These are phyloP conservation scores for Ormyrus pomaceus DNA, from an alignment of 2,888 invertebrate genomes.

Conservation along the genomic window DNA sequence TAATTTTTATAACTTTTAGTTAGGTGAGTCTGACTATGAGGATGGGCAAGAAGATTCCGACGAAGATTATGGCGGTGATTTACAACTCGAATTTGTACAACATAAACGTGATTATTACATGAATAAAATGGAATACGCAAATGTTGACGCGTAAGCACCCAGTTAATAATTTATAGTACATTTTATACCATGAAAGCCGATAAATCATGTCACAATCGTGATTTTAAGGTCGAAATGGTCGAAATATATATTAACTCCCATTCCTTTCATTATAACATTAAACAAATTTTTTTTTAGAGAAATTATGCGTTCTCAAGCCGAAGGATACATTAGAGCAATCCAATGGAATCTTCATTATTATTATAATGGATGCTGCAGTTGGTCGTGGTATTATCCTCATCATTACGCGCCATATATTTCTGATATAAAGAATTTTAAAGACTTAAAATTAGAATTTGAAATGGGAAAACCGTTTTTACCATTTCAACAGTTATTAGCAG, in stretches of 20 bases:
- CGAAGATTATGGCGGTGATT: constrained; percentile 69
- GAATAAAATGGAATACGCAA: constrained; percentile 88
- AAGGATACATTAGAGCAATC: constrained; percentile 93
- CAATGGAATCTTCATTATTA: constrained; percentile 99
- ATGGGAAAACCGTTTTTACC: constrained; percentile 93
- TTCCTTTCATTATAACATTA: no score
- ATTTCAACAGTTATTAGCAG: constrained; percentile 93
- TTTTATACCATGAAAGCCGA: no score
- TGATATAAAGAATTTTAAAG: constrained; percentile 89
- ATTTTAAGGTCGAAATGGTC: no score
- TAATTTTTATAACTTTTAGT: constrained; percentile 54
- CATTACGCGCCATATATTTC: constrained; percentile 98
- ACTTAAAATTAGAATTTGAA: constrained; percentile 88
- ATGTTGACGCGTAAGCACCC: constrained; percentile 83
- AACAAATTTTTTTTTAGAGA: constrained; percentile 78
- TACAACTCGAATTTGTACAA: constrained; percentile 86
- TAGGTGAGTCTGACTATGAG: constrained; percentile 64
- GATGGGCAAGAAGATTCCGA: constrained; percentile 64
- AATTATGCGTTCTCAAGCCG: constrained; percentile 88
- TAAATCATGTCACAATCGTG: no score
- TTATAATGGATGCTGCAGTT: constrained; percentile 96
- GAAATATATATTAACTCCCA: no score
- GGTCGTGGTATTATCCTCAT: constrained; percentile 99
- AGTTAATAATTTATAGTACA: no score
- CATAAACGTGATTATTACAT: constrained; percentile 95